These are phyloP conservation scores for Coccyzus lansbergi DNA, from an alignment of 2,797 vertebrate genomes.

Conservation along the genomic window DNA sequence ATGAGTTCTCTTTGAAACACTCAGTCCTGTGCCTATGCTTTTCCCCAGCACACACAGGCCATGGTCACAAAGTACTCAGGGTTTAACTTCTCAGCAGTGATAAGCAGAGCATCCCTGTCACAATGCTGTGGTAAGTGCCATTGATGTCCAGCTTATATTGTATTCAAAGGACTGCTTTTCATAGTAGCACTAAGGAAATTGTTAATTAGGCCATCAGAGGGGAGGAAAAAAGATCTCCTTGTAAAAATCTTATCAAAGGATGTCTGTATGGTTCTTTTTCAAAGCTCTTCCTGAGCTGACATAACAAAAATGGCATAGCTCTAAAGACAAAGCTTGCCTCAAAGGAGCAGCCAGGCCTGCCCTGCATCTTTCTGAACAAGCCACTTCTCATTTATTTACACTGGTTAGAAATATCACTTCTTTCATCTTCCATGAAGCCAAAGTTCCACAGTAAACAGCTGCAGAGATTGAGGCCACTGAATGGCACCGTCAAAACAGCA, in stretches of 20 bases:
- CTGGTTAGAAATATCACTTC: background rate
- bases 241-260: constrained; percentile 65
- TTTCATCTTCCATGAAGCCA: background rate
- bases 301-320: constrained; percentile 47
- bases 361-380: constrained; percentile 12
- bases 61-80: background rate
- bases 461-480: background rate
- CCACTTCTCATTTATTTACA: constrained; percentile 35
- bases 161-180: constrained; percentile 65
- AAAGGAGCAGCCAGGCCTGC: constrained; percentile 35
- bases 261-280: constrained; percentile 40
- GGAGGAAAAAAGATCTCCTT: constrained; percentile 47
- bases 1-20: background rate
- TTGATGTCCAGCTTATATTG: constrained; percentile 48
- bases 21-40: background rate
- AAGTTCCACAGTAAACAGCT: background rate
- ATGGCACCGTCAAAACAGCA: background rate
- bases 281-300: constrained; percentile 56
- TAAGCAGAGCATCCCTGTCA: constrained; percentile 18
- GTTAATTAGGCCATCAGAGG: constrained; percentile 47
- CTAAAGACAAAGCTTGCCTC: constrained; percentile 51
- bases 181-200: constrained; percentile 44
- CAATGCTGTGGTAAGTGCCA: constrained; percentile 31
- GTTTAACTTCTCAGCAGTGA: constrained; percentile 48
- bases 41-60: background rate